Evolutionary conservation across 2,113 vertebrate genomes (phyloP).

Genomic region (Odontophorus gujanensis): DNA sequence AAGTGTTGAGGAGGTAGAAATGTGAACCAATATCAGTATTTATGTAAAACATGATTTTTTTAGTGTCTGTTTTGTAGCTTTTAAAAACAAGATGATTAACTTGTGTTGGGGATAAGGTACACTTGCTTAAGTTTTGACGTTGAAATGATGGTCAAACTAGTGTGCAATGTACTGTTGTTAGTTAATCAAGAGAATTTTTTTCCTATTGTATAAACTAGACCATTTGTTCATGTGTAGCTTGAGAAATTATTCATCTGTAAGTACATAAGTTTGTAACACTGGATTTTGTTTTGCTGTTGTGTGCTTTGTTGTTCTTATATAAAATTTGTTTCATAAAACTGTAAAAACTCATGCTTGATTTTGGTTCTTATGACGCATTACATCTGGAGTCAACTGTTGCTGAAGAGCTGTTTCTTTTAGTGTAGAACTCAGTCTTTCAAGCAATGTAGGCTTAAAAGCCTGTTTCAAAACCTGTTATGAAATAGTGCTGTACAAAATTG

Average conservation of each 20-base stretch:
- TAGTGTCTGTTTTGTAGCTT: neutral
- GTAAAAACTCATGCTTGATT: neutral
- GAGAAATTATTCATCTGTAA: neutral
- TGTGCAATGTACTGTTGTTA: neutral
- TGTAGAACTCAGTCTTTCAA: neutral
- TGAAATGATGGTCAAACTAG: neutral
- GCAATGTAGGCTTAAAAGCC: neutral
- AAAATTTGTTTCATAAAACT: neutral
- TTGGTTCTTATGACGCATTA: neutral
- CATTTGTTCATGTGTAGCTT: neutral
- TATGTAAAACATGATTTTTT: conserved; percentile 25
- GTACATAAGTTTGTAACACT: conserved; percentile 41
- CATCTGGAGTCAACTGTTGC: neutral
- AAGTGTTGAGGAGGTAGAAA: neutral
- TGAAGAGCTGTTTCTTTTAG: neutral
- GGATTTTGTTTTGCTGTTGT: conserved; percentile 36
- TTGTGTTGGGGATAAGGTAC: neutral
- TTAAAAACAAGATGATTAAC: conserved; percentile 1
- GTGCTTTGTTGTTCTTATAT: neutral
- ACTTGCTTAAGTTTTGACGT: neutral
- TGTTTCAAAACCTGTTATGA: neutral
- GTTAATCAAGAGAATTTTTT: neutral
- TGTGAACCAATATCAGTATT: conserved; percentile 72
- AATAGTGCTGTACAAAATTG: neutral
- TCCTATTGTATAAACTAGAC: neutral